Evolutionary conservation across 1,140 invertebrate species (phyloP).

Genomic region (Maconellicoccus hirsutus): DNA sequence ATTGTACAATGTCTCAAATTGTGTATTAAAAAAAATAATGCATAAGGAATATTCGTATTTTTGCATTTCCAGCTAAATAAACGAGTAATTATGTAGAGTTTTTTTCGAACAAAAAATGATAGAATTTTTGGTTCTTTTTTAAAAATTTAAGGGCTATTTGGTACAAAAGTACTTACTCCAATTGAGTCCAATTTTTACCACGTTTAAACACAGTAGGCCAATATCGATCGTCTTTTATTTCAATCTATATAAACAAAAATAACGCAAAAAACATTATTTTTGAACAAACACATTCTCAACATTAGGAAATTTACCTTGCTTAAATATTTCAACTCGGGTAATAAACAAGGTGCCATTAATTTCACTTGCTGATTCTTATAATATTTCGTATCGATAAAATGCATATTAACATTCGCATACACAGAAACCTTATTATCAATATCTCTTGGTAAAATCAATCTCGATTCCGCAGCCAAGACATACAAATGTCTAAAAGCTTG

Average conservation of each 20-base stretch:
- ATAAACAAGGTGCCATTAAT: slow-evolving; percentile 66
- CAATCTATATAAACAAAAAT: slow-evolving; percentile 42
- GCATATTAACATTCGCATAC: slow-evolving; percentile 62
- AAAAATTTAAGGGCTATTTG: too few relatives aligned
- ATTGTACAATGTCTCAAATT: too few relatives aligned
- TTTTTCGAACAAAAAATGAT: too few relatives aligned
- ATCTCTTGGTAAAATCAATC: slow-evolving; percentile 75
- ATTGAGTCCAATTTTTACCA: slow-evolving; percentile 67
- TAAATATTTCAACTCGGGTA: slow-evolving; percentile 69
- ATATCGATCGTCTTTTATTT: slow-evolving; percentile 61
- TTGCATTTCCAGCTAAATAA: too few relatives aligned
- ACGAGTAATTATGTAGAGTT: too few relatives aligned
- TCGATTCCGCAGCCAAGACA: slow-evolving; percentile 79
- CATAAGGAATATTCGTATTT: too few relatives aligned
- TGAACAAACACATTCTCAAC: not conserved
- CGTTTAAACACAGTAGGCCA: slow-evolving; percentile 75
- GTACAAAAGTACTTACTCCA: slow-evolving; percentile 45
- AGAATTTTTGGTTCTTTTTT: too few relatives aligned
- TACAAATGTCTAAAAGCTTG: slow-evolving; percentile 94
- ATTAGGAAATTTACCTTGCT: slow-evolving; percentile 42
- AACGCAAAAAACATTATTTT: slow-evolving; percentile 22
- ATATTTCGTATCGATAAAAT: slow-evolving; percentile 40
- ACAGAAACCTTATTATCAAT: slow-evolving; percentile 65
- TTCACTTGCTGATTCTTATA: slow-evolving; percentile 43
- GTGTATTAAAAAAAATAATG: too few relatives aligned